These are phyloP conservation scores for Spinus olivaceus DNA, from an alignment of 2,797 vertebrate genomes.

Conservation along the genomic window DNA sequence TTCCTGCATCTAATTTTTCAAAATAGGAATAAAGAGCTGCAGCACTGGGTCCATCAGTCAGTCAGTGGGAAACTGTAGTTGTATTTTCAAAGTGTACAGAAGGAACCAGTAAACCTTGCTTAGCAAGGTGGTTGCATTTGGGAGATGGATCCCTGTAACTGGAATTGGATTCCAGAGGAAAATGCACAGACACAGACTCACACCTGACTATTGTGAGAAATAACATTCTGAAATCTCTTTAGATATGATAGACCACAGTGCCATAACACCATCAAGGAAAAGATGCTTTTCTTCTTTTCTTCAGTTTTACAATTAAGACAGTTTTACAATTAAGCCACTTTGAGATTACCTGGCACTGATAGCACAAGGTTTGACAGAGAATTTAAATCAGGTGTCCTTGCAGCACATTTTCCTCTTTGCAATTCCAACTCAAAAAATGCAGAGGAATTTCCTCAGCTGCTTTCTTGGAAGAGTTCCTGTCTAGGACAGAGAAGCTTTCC, in stretches of 20 bases:
- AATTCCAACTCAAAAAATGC: background rate
- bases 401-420: background rate
- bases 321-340: background rate
- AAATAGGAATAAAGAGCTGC: background rate
- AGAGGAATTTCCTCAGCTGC: background rate
- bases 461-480: background rate
- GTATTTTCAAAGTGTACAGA: background rate
- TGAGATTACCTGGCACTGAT: background rate
- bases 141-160: background rate
- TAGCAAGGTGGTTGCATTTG: background rate
- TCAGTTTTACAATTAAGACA: background rate
- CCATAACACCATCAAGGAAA: background rate
- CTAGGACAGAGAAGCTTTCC: background rate
- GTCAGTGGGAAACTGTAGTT: background rate
- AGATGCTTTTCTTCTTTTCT: background rate
- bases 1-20: background rate
- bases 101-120: background rate
- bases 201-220: background rate
- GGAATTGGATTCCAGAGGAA: background rate
- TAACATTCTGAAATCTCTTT: background rate
- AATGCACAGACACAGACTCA: background rate
- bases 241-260: background rate
- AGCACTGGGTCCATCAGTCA: background rate
- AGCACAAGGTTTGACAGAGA: background rate
- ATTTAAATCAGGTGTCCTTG: background rate